Base-by-base conservation (phyloP, 2,113 vertebrate species). In the Rhombomys opimus region DNA sequence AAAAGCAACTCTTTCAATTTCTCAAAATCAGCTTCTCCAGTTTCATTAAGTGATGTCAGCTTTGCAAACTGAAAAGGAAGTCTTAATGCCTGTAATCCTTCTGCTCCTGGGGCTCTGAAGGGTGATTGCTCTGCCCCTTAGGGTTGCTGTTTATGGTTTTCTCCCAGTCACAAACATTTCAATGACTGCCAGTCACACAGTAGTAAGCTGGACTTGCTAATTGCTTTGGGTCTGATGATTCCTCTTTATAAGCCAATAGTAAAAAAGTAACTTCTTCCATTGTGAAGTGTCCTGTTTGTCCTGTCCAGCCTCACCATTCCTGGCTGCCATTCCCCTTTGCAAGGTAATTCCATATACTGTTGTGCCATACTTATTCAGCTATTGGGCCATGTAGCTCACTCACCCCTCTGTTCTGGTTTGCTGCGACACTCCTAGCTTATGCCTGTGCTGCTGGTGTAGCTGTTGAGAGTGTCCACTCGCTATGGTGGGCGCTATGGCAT, bases 31-130 rank as follows among this genome's bases (percentile, higher is more conserved):
- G 54, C 94, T 89, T 78, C 78, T 94, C 46, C 0, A 68, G 68
- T 96, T 96, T 80, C 63, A 20, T 76, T 38, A 91, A 94, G 57
- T 63, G 57, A 61, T 54, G 22, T 41, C 59, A 59, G 30, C 63
- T 95, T 96, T 93, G 73, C 72, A 93, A 87, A 94, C 82, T 89
- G 78, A 93, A 89, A 95, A 73, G 75, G 76, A 61, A 87, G 80
- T 59, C 68, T 89, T 50, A 14, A 70, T 84, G 27, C 13, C 57
- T 59, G 32, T 4, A 70, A 52, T 30, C 57, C n/a, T 25, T 68
- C 46, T 89, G 25, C 9, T 52, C 86, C 70, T 46, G 30, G 67
- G 30, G 23, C 91, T 89, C 63, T 93, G 76, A 94, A 89, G 87
- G 81, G 22, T n/a, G 61, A 75, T 82, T 87, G 61, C n/a, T 90